Evolutionary conservation across 2,888 invertebrate genomes (phyloP).

Genomic region (Megastigmus dorsalis): DNA sequence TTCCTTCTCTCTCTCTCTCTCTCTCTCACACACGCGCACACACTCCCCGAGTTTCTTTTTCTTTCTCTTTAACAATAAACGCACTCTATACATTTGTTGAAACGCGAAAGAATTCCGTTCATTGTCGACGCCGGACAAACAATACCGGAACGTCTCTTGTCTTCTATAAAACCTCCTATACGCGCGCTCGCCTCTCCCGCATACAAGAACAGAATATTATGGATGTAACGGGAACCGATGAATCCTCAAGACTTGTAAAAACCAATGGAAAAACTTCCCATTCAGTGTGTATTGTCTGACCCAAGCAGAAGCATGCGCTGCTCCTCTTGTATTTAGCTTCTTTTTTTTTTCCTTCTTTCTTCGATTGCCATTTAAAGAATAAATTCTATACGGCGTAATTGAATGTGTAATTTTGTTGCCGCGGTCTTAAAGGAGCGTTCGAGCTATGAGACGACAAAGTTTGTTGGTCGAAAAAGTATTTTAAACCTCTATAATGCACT

Average conservation of each 20-base stretch:
- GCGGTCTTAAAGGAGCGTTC: background rate
- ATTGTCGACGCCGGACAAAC: slow-evolving; percentile 63
- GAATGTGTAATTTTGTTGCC: background rate
- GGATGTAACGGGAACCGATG: slow-evolving; percentile 39
- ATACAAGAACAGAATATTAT: background rate
- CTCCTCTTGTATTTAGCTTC: too few species aligned
- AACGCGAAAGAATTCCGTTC: slow-evolving; percentile 67
- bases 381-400: too few species aligned
- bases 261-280: background rate
- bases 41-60: too few species aligned
- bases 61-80: slow-evolving; percentile 62
- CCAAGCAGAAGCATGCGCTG: too few species aligned
- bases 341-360: too few species aligned
- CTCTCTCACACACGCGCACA: too few species aligned
- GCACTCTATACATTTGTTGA: slow-evolving; percentile 65
- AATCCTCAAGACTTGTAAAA: slow-evolving; percentile 25
- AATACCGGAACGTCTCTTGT: slow-evolving; percentile 27
- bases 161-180: slow-evolving; percentile 44
- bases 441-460: background rate
- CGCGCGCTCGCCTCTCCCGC: slow-evolving; percentile 11
- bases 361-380: too few species aligned
- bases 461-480: background rate
- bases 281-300: too few species aligned
- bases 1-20: slow-evolving; percentile 49
- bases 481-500: too few species aligned